Evolutionary conservation across 2,888 invertebrate species (phyloP).

Genomic region (Pediacus dermestoides): DNA sequence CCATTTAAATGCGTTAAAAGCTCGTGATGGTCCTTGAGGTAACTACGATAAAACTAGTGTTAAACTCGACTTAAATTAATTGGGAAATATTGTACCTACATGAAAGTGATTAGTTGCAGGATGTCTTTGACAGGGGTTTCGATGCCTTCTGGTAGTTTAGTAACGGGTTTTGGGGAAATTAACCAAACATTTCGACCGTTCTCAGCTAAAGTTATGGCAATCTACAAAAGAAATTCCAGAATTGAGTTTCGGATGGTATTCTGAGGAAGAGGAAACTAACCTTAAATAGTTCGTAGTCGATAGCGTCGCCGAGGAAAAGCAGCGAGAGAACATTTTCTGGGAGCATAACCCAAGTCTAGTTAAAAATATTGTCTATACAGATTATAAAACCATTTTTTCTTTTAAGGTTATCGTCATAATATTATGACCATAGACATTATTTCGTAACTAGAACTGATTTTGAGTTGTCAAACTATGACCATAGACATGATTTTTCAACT

Average conservation of each 20-base stretch:
- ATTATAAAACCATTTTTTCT: no score
- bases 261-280: no score
- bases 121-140: conserved; percentile 38
- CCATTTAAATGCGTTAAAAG: conserved; percentile 40
- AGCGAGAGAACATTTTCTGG: no score
- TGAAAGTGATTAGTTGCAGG: conserved; percentile 42
- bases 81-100: conserved; percentile 35
- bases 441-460: no score
- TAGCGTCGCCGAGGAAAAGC: neutral
- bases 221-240: conserved; percentile 32
- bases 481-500: no score
- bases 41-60: conserved; percentile 33
- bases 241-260: no score
- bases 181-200: conserved; percentile 41
- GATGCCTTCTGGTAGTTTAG: conserved; percentile 38
- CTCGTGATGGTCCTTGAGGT: conserved; percentile 39
- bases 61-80: conserved; percentile 11
- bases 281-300: no score
- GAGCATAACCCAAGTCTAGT: no score
- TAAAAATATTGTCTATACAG: no score
- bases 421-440: no score
- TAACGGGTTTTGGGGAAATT: conserved; percentile 40
- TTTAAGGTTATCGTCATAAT: no score
- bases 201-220: conserved; percentile 41
- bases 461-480: no score